Evolutionary conservation across 2,888 invertebrate genomes (phyloP).

Genomic region (Agrochola circellaris): DNA sequence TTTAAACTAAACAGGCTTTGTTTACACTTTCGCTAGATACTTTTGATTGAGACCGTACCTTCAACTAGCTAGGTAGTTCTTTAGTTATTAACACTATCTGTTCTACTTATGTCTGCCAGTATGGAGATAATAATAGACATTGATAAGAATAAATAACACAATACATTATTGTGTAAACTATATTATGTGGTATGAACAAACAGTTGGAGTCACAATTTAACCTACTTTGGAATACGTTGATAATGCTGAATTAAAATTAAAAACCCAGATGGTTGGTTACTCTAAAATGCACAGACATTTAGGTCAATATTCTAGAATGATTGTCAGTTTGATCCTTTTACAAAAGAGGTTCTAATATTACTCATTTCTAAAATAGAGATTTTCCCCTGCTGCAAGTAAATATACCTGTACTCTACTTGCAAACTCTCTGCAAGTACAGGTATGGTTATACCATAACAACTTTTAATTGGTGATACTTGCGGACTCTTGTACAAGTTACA

Average conservation of each 20-base stretch:
- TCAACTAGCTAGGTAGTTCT: background rate
- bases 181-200: background rate
- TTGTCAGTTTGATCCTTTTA: background rate
- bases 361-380: background rate
- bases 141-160: conserved; percentile 18
- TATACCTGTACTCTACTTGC: background rate
- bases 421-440: background rate
- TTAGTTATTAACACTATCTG: background rate
- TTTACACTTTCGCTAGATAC: background rate
- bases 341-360: background rate
- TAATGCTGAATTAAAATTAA: background rate
- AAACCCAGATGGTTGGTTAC: background rate
- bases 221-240: conserved; percentile 10
- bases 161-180: conserved; percentile 1
- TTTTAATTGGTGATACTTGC: background rate
- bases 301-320: background rate
- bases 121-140: background rate
- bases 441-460: background rate
- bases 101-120: background rate
- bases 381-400: background rate
- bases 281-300: background rate
- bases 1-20: background rate
- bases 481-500: background rate
- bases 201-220: background rate
- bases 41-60: background rate